Percentiles rank a stretch among this genome's conserved stretches.
phyloP scores from a whole-genome alignment of 2,797 vertebrate species.

The Coreius guichenoti region DNA sequence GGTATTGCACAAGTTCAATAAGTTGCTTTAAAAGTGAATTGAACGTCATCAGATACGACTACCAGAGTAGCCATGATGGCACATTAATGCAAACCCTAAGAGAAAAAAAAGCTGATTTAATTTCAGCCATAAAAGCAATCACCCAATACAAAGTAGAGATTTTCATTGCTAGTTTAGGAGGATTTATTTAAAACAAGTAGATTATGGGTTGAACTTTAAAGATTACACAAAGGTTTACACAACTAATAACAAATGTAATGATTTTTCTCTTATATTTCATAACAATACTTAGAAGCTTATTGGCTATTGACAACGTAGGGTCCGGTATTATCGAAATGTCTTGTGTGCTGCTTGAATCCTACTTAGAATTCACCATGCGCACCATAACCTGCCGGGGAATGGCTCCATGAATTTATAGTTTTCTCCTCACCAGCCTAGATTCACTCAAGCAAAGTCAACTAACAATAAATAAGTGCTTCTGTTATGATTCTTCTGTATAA shows the following conservation, averaged over 20 bases:
- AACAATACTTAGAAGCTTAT: background rate
- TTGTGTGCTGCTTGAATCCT: slow-evolving; percentile 28
- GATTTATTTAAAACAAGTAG: background rate
- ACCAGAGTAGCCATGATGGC: background rate
- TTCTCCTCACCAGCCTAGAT: slow-evolving; percentile 22
- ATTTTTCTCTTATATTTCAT: background rate
- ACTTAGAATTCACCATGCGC: background rate
- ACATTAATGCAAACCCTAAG: background rate
- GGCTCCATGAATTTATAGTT: slow-evolving; percentile 35
- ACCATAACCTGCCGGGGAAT: slow-evolving; percentile 9
- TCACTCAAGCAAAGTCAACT: slow-evolving; percentile 45
- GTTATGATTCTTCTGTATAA: slow-evolving; percentile 27
- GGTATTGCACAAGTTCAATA: background rate
- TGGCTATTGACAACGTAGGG: background rate
- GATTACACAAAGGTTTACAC: slow-evolving; percentile 2
- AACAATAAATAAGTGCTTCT: slow-evolving; percentile 32
- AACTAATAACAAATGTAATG: background rate
- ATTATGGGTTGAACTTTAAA: background rate
- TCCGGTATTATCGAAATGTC: background rate
- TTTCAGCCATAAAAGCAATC: background rate
- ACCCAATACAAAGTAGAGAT: background rate
- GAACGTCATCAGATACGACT: background rate
- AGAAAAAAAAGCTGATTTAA: background rate
- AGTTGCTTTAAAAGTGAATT: background rate
- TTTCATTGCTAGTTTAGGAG: background rate